Evolutionary conservation across 2,113 vertebrate genomes (phyloP), one percentile per base, ranked within the genome.

Genomic region (Nycticryphes semicollaris): DNA sequence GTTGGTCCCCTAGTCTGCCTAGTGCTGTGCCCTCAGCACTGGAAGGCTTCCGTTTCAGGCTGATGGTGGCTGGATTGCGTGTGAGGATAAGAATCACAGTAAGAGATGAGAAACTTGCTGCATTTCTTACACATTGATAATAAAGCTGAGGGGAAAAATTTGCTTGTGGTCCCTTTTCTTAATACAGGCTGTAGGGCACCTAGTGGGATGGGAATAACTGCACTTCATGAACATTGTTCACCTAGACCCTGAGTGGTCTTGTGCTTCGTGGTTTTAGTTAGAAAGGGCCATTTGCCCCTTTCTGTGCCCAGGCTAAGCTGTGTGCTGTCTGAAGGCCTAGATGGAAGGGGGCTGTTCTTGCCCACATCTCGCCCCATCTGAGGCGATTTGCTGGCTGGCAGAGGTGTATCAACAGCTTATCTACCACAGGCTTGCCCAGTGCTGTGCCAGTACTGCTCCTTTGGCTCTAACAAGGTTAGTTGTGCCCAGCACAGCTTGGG

Each of bases 401-500:
- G 28, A 5, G 66, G 24, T 13, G 5, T 14, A 6, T 14, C 57
- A n/a, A 62, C 57, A 60, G 28, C 30, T n/a, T 10, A 15, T 35
- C 60, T 51, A 9, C 16, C 43, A 21, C 28, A 54, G 59, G 48
- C 24, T 21, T 48, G 56, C 64, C 14, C 15, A 10, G 17, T 3
- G 3, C 20, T 43, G 24, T n/a, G 43, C 50, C 16, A 18, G 23
- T 19, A 2, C 23, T 5, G 35, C 62, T 48, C 47, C 60, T 30
- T 14, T 27, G 9, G 28, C 17, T 14, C 35, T 31, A 1, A 0
- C 0, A 9, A 56, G 59, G 25, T 21, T 37, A 4, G 20, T 43
- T 1, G 3, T 10, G 18, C 43, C 17, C 10, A 41, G 59, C 50
- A 9, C 18, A 16, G 37, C 59, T 43, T 2, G 0, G 54, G 39